Evolutionary conservation across 2,113 vertebrate species (phyloP).

Genomic region (Tyrannus savana): DNA sequence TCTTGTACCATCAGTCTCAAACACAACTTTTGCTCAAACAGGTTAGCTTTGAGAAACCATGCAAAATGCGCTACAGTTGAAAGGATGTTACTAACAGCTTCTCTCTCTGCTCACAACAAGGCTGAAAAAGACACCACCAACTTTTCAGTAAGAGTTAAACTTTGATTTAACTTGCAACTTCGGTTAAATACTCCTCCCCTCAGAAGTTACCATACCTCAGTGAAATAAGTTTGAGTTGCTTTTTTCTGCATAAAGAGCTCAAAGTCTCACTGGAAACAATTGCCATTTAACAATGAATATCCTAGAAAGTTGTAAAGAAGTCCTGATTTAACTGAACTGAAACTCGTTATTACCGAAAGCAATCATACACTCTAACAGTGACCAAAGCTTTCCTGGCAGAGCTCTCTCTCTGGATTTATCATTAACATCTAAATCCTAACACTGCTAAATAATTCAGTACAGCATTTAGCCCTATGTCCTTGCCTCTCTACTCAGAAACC

Average conservation of each 20-base stretch:
- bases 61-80: neutral
- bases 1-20: neutral
- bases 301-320: neutral
- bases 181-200: neutral
- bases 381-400: slow-evolving; percentile 71
- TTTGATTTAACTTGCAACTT: neutral
- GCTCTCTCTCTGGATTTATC: slow-evolving; percentile 69
- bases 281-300: neutral
- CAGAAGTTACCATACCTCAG: neutral
- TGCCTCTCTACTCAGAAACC: slow-evolving; percentile 61
- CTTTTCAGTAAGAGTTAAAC: neutral
- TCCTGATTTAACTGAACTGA: neutral
- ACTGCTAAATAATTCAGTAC: slow-evolving; percentile 80
- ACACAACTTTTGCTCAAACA: neutral
- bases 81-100: neutral
- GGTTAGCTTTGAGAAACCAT: neutral
- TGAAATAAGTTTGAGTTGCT: neutral
- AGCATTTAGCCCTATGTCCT: slow-evolving; percentile 69
- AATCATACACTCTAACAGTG: neutral
- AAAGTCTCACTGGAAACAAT: neutral
- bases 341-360: neutral
- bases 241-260: neutral
- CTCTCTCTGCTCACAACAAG: neutral
- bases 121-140: neutral
- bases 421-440: slow-evolving; percentile 76